Conservation (phyloP, 2,797 vertebrate genomes). For the Scyliorhinus canicula region DNA sequence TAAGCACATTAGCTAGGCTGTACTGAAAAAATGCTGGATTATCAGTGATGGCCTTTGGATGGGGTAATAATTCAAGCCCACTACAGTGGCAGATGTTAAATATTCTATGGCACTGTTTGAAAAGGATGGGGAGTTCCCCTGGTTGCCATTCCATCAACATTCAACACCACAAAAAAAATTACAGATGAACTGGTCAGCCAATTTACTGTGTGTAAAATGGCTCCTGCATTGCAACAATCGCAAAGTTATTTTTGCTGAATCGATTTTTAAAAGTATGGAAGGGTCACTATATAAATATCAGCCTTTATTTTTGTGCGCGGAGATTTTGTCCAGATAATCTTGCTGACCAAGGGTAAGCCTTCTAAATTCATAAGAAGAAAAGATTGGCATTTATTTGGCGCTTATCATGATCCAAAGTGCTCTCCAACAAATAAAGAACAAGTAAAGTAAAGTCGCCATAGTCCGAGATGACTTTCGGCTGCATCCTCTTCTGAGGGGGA, state of each 20-base stretch:
- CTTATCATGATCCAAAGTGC: background rate
- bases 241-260: background rate
- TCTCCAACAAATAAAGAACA: background rate
- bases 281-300: background rate
- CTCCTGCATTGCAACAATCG: background rate
- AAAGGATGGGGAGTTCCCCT: background rate
- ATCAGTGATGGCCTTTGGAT: background rate
- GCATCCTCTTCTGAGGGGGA: too few relatives aligned
- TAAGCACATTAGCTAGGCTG: background rate
- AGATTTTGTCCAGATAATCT: background rate
- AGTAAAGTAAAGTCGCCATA: too few relatives aligned
- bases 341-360: too few relatives aligned
- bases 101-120: background rate
- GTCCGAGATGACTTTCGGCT: too few relatives aligned
- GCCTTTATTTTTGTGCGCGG: background rate
- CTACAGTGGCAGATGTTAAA: background rate
- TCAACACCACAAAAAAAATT: background rate
- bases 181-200: background rate
- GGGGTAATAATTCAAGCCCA: background rate
- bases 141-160: background rate
- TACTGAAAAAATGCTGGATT: background rate
- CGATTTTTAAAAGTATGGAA: background rate
- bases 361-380: background rate
- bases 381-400: background rate
- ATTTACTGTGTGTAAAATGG: background rate